Evolutionary conservation across 2,797 vertebrate species (phyloP).

Genomic region (Parauchenoglanis punctatus): DNA sequence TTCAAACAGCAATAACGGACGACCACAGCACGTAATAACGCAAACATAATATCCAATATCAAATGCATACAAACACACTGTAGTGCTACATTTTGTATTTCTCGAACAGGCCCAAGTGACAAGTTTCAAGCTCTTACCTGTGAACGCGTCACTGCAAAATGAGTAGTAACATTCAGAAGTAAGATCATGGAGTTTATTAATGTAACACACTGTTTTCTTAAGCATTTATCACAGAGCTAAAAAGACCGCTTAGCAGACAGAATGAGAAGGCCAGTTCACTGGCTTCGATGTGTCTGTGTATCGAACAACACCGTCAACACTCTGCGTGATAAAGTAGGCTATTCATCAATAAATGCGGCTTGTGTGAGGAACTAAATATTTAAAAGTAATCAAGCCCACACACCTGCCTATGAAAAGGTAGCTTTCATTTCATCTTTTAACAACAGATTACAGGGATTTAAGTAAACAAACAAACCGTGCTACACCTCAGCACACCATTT

Average conservation of each 20-base stretch:
- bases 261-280: neutral
- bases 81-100: neutral
- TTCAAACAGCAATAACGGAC: neutral
- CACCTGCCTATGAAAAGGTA: neutral
- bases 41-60: neutral
- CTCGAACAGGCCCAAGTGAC: neutral
- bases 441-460: neutral
- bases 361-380: neutral
- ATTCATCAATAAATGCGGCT: neutral
- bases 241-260: neutral
- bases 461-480: too few relatives aligned
- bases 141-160: neutral
- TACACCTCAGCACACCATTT: neutral
- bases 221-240: neutral
- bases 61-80: neutral
- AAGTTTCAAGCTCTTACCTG: neutral
- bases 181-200: neutral
- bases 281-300: neutral
- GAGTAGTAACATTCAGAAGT: neutral
- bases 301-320: neutral
- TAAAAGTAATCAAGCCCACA: neutral
- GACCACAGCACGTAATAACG: neutral
- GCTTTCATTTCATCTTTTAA: neutral
- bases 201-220: neutral
- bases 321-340: neutral